Evolutionary conservation across 2,888 invertebrate species (phyloP), one percentile per base, ranked within the genome.

Genomic region (Pterobdella sp.): DNA sequence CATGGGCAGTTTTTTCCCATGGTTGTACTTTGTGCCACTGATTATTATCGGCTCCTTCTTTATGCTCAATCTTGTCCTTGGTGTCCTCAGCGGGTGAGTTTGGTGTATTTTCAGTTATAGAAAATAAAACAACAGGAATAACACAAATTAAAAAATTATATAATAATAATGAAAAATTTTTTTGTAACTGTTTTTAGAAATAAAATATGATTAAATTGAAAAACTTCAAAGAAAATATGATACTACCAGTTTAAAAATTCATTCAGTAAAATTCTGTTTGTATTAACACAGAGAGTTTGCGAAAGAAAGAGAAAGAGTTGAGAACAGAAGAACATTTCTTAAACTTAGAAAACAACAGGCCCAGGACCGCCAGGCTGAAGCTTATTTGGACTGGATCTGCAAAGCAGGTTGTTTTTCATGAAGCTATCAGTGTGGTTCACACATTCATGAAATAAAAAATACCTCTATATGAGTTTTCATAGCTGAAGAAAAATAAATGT

Each of bases 31-130:
- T 89, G 94, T 98, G 88, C 96, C 98, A 87, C 92, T 99, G 85
- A 98, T 99, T 88, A 94, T 99, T 86, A 90, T 99, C 87, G 98
- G 98, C 87, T 99, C 98, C 86, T 99, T 99, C 90, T 99, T 99
- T 89, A 99, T 99, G 98, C 93, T 99, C 90, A 99, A 99, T 89
- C 91, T 99, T 89, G 97, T 99, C 89, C 95, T 99, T 87, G 98
- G 98, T 91, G 98, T 99, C 84, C 91, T 99, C 87, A 97, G 97
- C 88, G 98, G 98, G 97, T 98, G 87, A 29, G 7, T n/a, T 63
- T 14, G 31, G 63, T n/a, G 63, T 26, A 63, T 7, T n/a, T 26
- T 26, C 63, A 63, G 31, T n/a, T 63, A 7, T 63, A 49, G 22
- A 14, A 49, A 49, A 49, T 49, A 49, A 14, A 14, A 63, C 7